Percentiles rank a stretch among this genome's conserved stretches.
Evolutionary conservation across 2,888 invertebrate genomes (phyloP).

Genomic region (Parasteatoda lunata): DNA sequence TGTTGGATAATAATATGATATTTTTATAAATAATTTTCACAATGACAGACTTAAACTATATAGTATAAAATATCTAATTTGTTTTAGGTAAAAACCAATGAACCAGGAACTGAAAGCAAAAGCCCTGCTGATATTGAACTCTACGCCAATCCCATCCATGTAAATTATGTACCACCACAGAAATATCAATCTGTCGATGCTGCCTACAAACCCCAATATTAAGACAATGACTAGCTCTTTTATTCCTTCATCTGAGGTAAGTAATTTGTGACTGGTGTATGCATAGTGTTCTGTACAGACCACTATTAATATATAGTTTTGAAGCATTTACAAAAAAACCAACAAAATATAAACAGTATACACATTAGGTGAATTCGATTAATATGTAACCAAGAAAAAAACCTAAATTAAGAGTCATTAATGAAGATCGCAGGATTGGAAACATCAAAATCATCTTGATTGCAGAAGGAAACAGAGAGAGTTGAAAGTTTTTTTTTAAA

Average conservation of each 20-base stretch:
- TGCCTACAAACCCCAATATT: slow-evolving; percentile 33
- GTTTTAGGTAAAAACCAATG: slow-evolving; percentile 65
- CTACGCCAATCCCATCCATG: slow-evolving; percentile 58
- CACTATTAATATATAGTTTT: not conserved
- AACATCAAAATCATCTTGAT: too few species aligned
- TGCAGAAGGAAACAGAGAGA: too few species aligned
- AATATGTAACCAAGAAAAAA: too few species aligned
- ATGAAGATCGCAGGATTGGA: too few species aligned
- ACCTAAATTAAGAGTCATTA: too few species aligned
- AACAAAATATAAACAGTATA: too few species aligned
- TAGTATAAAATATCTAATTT: not conserved
- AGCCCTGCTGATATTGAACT: slow-evolving; percentile 63
- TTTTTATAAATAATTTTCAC: not conserved
- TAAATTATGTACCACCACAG: slow-evolving; percentile 57
- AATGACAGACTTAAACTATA: not conserved
- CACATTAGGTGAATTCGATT: too few species aligned
- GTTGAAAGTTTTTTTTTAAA: too few species aligned
- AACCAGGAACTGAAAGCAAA: slow-evolving; percentile 66
- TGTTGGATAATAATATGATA: not conserved
- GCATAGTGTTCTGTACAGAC: not conserved
- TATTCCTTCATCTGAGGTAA: slow-evolving; percentile 14
- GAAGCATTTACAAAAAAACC: not conserved
- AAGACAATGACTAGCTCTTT: not conserved
- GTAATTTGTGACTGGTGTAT: not conserved
- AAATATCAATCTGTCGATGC: slow-evolving; percentile 25